These are phyloP conservation scores for Plotosus lineatus DNA, from an alignment of 2,113 vertebrate genomes.

Conservation along the genomic window DNA sequence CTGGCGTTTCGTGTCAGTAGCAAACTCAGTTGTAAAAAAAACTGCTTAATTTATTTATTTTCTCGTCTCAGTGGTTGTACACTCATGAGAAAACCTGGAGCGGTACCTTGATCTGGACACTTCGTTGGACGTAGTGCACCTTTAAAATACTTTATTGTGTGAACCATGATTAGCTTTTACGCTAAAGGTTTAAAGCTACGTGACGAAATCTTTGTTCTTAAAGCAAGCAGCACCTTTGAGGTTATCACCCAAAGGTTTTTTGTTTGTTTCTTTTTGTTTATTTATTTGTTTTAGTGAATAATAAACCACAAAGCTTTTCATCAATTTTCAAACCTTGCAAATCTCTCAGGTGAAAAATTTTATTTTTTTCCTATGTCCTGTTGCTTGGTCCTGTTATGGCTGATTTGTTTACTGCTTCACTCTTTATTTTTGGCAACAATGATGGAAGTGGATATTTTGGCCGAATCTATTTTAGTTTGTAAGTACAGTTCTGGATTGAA, in stretches of 20 bases:
- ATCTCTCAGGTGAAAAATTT: neutral
- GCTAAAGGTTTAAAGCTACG: neutral
- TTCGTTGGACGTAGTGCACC: neutral
- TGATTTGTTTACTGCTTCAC: neutral
- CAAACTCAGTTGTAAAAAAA: neutral
- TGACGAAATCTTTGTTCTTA: neutral
- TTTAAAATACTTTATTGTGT: neutral
- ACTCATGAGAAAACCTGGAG: neutral
- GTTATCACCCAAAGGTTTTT: too few species aligned
- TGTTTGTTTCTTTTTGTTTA: too few species aligned
- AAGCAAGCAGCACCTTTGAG: neutral
- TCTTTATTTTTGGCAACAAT: neutral
- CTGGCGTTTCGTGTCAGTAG: neutral
- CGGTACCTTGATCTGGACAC: neutral
- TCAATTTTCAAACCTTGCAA: neutral
- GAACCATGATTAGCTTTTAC: neutral
- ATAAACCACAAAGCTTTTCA: neutral
- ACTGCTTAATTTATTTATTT: neutral
- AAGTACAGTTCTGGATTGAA: neutral
- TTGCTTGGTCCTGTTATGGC: neutral
- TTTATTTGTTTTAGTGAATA: too few species aligned
- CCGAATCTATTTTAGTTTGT: neutral
- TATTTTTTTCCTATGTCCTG: neutral
- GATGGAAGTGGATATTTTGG: neutral
- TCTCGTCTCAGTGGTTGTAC: neutral